A percentile compares a stretch with the other conserved stretches of the same genome.
Evolutionary conservation across 2,113 vertebrate species (phyloP).

Genomic region (Aldabrachelys gigantea): DNA sequence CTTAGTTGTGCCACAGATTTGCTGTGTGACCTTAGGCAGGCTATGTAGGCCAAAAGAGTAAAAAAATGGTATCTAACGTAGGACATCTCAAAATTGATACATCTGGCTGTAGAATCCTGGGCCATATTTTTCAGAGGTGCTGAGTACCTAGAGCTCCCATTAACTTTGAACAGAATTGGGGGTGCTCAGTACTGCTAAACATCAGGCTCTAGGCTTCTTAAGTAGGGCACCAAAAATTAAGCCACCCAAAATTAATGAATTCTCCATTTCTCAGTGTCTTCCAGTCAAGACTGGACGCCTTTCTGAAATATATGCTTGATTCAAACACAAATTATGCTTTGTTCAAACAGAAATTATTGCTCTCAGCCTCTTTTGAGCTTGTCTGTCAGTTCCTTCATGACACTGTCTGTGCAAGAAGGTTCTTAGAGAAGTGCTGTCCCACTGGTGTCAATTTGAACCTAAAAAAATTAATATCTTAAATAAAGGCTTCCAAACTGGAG

Average conservation of each 20-base stretch:
- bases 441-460: no score
- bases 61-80: not conserved
- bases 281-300: not conserved
- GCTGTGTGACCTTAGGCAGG: not conserved
- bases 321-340: accelerated
- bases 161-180: not conserved
- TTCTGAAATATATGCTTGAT: not conserved
- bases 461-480: no score
- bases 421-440: no score
- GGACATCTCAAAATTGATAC: not conserved
- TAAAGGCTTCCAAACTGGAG: not conserved
- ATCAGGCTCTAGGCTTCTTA: not conserved
- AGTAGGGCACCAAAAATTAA: slow-evolving; percentile 1
- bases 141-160: not conserved
- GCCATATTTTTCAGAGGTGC: not conserved
- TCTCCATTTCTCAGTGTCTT: not conserved
- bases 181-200: not conserved
- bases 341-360: not conserved
- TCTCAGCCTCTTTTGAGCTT: not conserved
- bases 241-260: accelerated
- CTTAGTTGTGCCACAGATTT: not conserved
- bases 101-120: not conserved
- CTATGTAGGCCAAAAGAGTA: not conserved
- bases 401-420: no score
- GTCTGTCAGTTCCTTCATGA: no score